phyloP scores from a whole-genome alignment of 2,888 invertebrate genomes.

The Hirtodrosophila histrioides region DNA sequence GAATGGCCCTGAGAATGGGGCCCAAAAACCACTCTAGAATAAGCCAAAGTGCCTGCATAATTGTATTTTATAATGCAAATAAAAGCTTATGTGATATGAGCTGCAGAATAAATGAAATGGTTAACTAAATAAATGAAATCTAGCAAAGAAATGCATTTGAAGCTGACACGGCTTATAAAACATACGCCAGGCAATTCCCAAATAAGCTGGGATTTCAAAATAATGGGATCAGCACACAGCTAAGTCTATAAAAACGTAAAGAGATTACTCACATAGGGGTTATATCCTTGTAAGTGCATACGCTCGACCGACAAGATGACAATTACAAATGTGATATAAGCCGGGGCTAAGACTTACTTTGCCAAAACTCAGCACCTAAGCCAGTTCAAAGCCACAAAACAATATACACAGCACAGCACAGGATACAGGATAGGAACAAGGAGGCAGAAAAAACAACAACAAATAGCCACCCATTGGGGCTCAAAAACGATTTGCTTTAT shows the following conservation, averaged over 20 bases:
- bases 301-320: conserved; percentile 9
- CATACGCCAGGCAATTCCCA: not conserved
- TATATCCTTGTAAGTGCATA: no score
- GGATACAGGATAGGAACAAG: no score
- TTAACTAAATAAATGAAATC: not conserved
- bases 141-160: not conserved
- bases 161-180: not conserved
- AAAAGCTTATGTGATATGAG: conserved; percentile 24
- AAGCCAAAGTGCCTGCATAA: conserved; percentile 60
- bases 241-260: no score
- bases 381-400: conserved; percentile 27
- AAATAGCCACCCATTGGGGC: conserved; percentile 22
- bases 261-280: no score
- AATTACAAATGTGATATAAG: conserved; percentile 40
- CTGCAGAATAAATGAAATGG: conserved; percentile 3
- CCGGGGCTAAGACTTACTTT: conserved; percentile 10
- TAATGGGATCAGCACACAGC: no score
- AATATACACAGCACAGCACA: conserved; percentile 17
- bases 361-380: conserved; percentile 41
- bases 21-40: conserved; percentile 51
- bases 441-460: conserved; percentile 6
- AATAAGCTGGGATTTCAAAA: no score
- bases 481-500: conserved; percentile 63
- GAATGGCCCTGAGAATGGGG: conserved; percentile 36
- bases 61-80: conserved; percentile 37